Evolutionary conservation across 1,140 invertebrate species (phyloP).

Genomic region (Sitophilus oryzae): DNA sequence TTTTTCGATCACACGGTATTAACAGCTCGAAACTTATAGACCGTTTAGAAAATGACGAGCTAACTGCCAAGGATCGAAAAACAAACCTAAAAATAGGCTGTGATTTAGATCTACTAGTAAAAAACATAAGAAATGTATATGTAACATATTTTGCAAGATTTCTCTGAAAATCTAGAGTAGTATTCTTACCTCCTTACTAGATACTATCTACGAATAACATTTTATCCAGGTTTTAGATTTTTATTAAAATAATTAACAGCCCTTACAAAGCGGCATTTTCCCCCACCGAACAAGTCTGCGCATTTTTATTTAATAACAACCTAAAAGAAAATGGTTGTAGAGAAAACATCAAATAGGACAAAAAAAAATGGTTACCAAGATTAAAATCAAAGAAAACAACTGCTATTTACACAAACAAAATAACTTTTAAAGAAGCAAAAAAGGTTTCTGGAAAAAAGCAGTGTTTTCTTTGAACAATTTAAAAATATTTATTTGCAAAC

Average conservation of each 20-base stretch:
- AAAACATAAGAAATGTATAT: neutral
- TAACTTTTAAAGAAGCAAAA: no score
- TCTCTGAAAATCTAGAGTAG: neutral
- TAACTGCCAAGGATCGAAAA: no score
- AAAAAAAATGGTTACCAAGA: neutral
- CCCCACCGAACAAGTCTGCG: slow-evolving; percentile 5
- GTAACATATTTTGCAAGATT: neutral
- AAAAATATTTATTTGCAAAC: no score
- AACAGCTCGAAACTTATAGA: no score
- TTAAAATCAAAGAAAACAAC: slow-evolving; percentile 5
- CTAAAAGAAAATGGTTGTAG: slow-evolving; percentile 33
- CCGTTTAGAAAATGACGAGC: no score
- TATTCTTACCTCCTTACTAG: slow-evolving; percentile 5
- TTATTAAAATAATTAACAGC: neutral
- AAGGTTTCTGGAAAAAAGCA: no score
- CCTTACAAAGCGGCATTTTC: neutral
- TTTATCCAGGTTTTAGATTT: neutral
- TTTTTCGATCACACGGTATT: no score
- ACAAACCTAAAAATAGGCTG: no score
- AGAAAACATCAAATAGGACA: no score
- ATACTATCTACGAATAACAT: neutral
- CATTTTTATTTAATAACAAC: slow-evolving; percentile 26
- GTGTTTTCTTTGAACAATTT: no score
- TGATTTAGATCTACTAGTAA: no score
- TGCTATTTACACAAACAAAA: no score